Evolutionary conservation across 2,888 invertebrate species (phyloP), one percentile per base, ranked within the genome.

Genomic region (Agelastica alni): DNA sequence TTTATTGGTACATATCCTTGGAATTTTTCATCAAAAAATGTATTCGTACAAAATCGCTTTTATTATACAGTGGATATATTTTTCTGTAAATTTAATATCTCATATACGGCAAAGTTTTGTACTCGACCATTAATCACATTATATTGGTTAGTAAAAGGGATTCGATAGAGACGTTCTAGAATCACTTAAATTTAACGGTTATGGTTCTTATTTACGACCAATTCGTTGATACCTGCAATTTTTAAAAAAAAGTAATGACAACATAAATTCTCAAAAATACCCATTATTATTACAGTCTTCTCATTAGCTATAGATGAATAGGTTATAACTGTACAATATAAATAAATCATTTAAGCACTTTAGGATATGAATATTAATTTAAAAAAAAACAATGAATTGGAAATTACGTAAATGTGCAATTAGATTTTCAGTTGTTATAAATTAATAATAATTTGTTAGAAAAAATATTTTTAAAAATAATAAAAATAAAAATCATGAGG

Each of bases 131-230:
- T 60, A 55, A 59, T 61, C 61, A 61, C 51, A 28, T 51, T 59
- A 59, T 54, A 56, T 47, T 59, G 59, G 51, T 59, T 53, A 59
- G 51, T 58, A 56, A 60, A 62, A 58, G 56, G 48, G 45, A 45
- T 57, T 58, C 49, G 56, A 63, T 63, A 60, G 60, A 64, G 62
- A 64, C 47, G 58, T 62, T 62, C 55, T 59, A 48, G 55, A 59
- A 60, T 60, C 61, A 60, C 61, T 60, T 61, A 57, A 59, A 57
- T 54, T 61, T 60, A 61, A 64, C 61, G 59, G 64, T 64, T 62
- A 62, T 61, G 20, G 60, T 57, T 58, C 59, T 58, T 59, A 62
- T 64, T 64, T 64, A 64, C 59, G 64, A 62, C 56, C 61, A 54
- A 60, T 59, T 57, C 58, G 58, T 56, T 41, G 49, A 60, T 61